Evolutionary conservation across 2,797 vertebrate species (phyloP), one percentile per base, ranked within the genome.

Genomic region (Halcyon smyrnensis): DNA sequence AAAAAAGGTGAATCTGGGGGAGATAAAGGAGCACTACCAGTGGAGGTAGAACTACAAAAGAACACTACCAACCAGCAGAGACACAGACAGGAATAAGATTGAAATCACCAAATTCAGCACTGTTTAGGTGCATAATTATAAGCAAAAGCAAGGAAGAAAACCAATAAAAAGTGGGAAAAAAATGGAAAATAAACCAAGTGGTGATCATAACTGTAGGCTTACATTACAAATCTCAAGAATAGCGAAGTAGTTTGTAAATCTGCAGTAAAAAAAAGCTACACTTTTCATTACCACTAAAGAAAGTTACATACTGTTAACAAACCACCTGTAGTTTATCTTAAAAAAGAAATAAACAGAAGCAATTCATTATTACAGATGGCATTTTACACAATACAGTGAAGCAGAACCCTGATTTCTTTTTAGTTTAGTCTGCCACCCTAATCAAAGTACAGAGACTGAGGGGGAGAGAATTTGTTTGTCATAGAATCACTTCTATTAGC

Each of bases 161-260:
- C 75, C 51, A 60, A 77, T 34, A 64, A 56, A 36, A n/a, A 20
- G 17, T 30, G 30, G 15, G 25, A 39, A 90, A 82, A 23, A 73
- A 90, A 68, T 30, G 0, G 1, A 60, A 87, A 87, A 73, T 63
- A 82, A 87, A 48, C 9, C 19, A 73, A 65, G 15, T 14, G 17
- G 84, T 83, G 87, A 91, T 63, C 24, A 86, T 70, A 87, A 85
- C 41, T 46, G 59, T 54, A 77, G 62, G 73, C 53, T 91, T 95
- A 69, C 37, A 78, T 24, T 34, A 54, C 21, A 39, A 81, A 79
- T 46, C 63, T 88, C 89, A 93, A 91, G 87, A 94, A 70, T 11
- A 76, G 77, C 32, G 60, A 89, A 84, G 45, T 9, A 87, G 37
- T 37, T 71, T 74, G 70, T 37, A 89, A 84, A 70, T 74, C 84